Evolutionary conservation across 2,888 invertebrate species (phyloP), one percentile per base, ranked within the genome.

Genomic region (Rhingia campestris): DNA sequence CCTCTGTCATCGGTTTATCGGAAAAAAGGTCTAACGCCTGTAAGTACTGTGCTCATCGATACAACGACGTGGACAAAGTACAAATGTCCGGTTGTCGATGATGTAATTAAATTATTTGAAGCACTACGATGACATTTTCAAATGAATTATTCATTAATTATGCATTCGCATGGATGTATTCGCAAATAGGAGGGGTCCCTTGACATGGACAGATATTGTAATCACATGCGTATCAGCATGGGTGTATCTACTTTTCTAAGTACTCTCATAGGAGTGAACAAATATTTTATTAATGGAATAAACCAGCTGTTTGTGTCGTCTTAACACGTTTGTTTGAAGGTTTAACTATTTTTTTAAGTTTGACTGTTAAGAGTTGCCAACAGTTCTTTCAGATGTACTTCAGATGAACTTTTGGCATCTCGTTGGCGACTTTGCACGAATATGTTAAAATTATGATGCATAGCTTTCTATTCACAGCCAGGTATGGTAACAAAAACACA

Each of bases 101-200:
- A 64, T 63, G 79, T 79, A 82, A 82, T 79, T 82, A 82, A 79
- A 79, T 74, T 82, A 74, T 82, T 58, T 64, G 63, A 69, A 64
- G n/a, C 58, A 43, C 63, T 35, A 41, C 1, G 35, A 41, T 59
- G 82, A 64, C 73, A 74, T 58, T 58, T 77, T 79, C 69, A 35
- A 74, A 30, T 14, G 63, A 73, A 47, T 59, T 59, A 69, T 64
- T 73, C 67, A 82, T 82, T 69, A 69, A 67, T 82, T 79, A 69
- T 69, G 22, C 59, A 77, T 82, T 56, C 73, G 49, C 37, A 45
- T 51, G 72, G 69, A 69, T 58, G 69, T 69, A 12, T 37, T 32
- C 4, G 10, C 12, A 51, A 54, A 51, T 61, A 35, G 53, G 53
- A 49, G 45, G 51, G 53, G 45, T 45, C 12, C 35, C 10, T 7